Base-by-base conservation (phyloP, 2,797 vertebrate species). In the Crenichthys baileyi region DNA sequence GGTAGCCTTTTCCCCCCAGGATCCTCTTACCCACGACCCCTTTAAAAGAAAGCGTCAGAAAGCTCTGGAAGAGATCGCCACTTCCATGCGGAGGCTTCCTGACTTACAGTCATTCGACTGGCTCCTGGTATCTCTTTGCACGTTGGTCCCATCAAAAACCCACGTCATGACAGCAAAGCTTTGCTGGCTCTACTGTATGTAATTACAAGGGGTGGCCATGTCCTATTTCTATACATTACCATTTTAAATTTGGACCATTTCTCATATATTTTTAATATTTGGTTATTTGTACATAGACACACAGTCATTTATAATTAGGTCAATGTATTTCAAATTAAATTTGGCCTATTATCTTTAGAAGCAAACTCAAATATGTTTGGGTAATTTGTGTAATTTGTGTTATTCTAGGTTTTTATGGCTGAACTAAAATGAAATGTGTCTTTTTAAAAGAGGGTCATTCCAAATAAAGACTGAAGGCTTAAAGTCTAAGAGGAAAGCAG, bases 121-220 rank as follows among this genome's bases (percentile, higher is more conserved):
- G n/a, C n/a, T n/a, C n/a, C n/a, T n/a, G n/a, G n/a, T n/a, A n/a
- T n/a, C n/a, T n/a, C n/a, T n/a, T n/a, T n/a, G n/a, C n/a, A n/a
- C n/a, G n/a, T n/a, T n/a, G n/a, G n/a, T n/a, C n/a, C n/a, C n/a
- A n/a, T n/a, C n/a, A n/a, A n/a, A n/a, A n/a, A n/a, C n/a, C n/a
- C n/a, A n/a, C n/a, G n/a, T 41, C 41, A 3, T 41, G 41, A 41
- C 41, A 60, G 7, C 56, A 88, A 83, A 84, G 85, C 87, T 84
- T 77, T 6, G 31, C 71, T 83, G 85, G 83, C 79, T 89, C 89
- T 82, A 83, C 73, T 12, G 72, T 60, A n/a, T n/a, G 79, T 74
- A 78, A 90, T 85, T 85, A 83, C 78, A 83, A 50, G 18, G 26
- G 8, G 1, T 44, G 55, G 29, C 78, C 72, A 83, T 88, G 75